Percentiles rank a stretch among this genome's conserved stretches.
These are phyloP conservation scores for Chironomus riparius DNA, from an alignment of 2,888 invertebrate genomes.

Conservation along the genomic window DNA sequence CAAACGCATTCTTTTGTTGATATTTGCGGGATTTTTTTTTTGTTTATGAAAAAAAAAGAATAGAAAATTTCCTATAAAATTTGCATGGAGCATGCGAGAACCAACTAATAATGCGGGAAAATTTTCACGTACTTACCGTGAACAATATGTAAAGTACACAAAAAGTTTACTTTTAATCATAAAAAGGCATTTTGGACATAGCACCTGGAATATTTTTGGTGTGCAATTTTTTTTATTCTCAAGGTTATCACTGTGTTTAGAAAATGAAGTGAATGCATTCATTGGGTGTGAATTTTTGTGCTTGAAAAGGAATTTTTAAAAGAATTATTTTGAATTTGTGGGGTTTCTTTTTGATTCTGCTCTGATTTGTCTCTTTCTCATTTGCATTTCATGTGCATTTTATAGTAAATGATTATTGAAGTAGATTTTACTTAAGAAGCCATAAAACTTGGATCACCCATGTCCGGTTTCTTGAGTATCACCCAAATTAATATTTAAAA, in stretches of 20 bases:
- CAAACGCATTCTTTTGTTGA: not conserved
- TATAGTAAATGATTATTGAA: too few relatives aligned
- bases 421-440: too few relatives aligned
- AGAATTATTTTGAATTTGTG: too few relatives aligned
- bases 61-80: not conserved
- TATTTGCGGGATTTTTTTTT: not conserved
- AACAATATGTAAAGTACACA: not conserved
- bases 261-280: not conserved
- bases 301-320: too few relatives aligned
- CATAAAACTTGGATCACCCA: too few relatives aligned
- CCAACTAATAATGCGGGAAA: not conserved
- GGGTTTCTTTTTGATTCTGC: too few relatives aligned
- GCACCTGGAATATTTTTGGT: not conserved
- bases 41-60: not conserved
- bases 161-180: not conserved
- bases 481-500: too few relatives aligned
- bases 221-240: not conserved
- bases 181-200: not conserved
- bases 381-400: too few relatives aligned
- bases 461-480: too few relatives aligned
- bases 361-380: too few relatives aligned
- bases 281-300: not conserved
- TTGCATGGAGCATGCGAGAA: slow-evolving; percentile 10
- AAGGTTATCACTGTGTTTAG: not conserved
- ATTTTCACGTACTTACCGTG: not conserved